Evolutionary conservation across 2,113 vertebrate species (phyloP).

Genomic region (Ailurus styani): DNA sequence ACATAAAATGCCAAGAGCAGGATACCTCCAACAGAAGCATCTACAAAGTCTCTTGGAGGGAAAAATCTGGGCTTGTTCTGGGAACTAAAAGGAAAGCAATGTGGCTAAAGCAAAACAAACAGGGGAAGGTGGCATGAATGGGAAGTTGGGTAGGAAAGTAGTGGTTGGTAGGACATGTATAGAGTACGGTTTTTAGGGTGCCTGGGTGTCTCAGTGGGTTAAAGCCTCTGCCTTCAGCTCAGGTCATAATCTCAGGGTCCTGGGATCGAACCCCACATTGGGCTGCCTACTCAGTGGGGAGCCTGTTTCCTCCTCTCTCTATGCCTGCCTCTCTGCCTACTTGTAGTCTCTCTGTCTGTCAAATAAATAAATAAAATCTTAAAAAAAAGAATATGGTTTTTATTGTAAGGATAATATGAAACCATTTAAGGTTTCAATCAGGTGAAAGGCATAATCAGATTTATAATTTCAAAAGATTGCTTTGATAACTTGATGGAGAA

Average conservation of each 20-base stretch:
- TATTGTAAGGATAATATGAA: not conserved
- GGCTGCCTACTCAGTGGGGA: too few relatives aligned
- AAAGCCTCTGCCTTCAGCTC: too few relatives aligned
- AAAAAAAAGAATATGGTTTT: not conserved
- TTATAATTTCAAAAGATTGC: not conserved
- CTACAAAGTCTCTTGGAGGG: not conserved
- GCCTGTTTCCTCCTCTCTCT: too few relatives aligned
- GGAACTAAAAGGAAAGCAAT: not conserved
- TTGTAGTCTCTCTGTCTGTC: too few relatives aligned
- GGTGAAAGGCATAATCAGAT: not conserved
- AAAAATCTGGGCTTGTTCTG: not conserved
- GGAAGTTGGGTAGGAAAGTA: not conserved
- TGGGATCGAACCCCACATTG: too few relatives aligned
- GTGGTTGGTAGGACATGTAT: not conserved
- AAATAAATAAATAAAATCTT: too few relatives aligned
- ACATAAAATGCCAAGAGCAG: not conserved
- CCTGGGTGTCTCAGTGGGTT: too few relatives aligned
- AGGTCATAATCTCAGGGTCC: too few relatives aligned
- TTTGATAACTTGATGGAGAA: not conserved
- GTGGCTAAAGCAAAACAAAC: not conserved
- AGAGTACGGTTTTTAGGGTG: not conserved
- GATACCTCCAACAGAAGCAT: not conserved
- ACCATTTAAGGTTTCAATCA: not conserved
- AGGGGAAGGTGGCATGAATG: not conserved
- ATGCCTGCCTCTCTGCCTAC: too few relatives aligned